A percentile compares a stretch with the other conserved stretches of the same genome.
Evolutionary conservation across 2,888 invertebrate genomes (phyloP).

Genomic region (Protodeltote pygarga): DNA sequence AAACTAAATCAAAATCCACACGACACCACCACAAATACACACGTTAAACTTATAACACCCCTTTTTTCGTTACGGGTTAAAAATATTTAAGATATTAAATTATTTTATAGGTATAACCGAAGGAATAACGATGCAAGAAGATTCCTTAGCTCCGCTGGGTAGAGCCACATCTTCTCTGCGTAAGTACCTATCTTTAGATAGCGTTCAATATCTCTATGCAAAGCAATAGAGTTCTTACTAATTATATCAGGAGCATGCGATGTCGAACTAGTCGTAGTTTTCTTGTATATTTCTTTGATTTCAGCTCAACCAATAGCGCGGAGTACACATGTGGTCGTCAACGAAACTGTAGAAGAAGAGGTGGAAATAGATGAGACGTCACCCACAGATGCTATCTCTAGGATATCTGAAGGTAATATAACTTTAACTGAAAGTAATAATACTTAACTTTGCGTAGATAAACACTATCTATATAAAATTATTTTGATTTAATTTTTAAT

Average conservation of each 20-base stretch:
- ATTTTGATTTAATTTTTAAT: not conserved
- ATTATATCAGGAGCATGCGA: too few species aligned
- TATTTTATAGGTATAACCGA: conserved; percentile 64
- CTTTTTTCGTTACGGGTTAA: too few species aligned
- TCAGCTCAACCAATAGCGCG: conserved; percentile 78
- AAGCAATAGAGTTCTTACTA: too few species aligned
- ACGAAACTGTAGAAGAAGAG: conserved; percentile 78
- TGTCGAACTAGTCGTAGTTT: too few species aligned
- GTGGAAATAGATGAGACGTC: conserved; percentile 78
- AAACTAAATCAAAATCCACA: too few species aligned
- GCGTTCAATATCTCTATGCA: too few species aligned
- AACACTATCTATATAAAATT: too few species aligned
- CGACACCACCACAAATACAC: too few species aligned
- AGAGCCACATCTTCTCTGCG: conserved; percentile 73
- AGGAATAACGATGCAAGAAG: conserved; percentile 69
- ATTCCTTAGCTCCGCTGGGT: conserved; percentile 66
- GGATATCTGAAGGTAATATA: conserved; percentile 65
- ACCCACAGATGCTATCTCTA: conserved; percentile 62
- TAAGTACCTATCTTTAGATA: conserved; percentile 66
- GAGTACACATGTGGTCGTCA: conserved; percentile 78
- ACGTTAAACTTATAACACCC: too few species aligned
- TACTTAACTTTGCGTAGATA: not conserved
- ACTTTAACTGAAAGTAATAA: not conserved
- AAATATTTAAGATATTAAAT: too few species aligned
- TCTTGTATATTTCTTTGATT: conserved; percentile 2